Conservation (phyloP, 2,113 vertebrate genomes). For the Poeciliopsis turrubarensis region DNA sequence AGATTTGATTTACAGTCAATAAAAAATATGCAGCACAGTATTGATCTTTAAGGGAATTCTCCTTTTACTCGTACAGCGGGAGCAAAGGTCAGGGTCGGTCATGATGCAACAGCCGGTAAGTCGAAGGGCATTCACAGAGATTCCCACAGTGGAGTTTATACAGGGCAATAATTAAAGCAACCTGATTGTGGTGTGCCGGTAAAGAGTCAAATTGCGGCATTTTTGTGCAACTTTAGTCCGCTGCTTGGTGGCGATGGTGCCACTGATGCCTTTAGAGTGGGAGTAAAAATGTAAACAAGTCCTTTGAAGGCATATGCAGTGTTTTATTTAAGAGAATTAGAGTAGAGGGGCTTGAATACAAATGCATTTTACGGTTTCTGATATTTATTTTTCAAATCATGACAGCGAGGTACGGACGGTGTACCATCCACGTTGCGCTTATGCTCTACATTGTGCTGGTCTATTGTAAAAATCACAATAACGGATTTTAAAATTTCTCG, state of each 20-base stretch:
- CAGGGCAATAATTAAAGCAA: no score
- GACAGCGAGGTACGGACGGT: not conserved
- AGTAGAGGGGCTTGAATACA: not conserved
- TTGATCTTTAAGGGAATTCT: constrained; percentile 60
- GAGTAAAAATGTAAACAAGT: not conserved
- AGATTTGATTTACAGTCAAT: constrained; percentile 52
- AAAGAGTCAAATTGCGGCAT: not conserved
- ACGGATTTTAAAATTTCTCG: not conserved
- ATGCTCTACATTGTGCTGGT: not conserved
- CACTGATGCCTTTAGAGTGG: not conserved
- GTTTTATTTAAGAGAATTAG: not conserved
- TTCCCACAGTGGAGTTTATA: constrained; percentile 1
- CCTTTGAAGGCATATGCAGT: not conserved
- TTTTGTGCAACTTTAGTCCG: not conserved
- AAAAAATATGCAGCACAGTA: constrained; percentile 58
- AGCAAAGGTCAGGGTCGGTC: constrained; percentile 56
- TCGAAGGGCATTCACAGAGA: constrained; percentile 4
- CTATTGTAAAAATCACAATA: not conserved
- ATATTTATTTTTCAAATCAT: not conserved
- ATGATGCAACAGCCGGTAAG: constrained; percentile 16
- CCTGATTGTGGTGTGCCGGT: no score
- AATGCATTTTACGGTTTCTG: not conserved
- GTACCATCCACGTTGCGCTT: not conserved
- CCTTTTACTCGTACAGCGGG: constrained; percentile 47
- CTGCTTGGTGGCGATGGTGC: no score